Base-by-base conservation (phyloP, 2,113 vertebrate species). In the Xenopus laevis region DNA sequence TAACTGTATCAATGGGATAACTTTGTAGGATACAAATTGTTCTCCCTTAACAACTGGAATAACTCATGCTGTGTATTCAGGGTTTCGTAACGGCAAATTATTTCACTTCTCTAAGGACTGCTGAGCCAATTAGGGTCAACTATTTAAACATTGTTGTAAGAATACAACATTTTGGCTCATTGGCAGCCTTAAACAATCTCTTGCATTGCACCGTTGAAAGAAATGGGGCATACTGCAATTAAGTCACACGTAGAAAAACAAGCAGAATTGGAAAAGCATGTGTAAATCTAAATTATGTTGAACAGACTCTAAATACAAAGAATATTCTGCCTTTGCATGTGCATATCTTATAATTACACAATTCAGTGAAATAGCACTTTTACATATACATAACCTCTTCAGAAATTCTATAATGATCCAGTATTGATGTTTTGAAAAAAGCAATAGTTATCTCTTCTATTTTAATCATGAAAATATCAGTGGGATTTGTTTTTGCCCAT, bases 111-210 rank as follows among this genome's bases (percentile, higher is more conserved):
- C 61, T 3, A 60, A 64, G 71, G 71, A 65, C 71, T 16, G 27
- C 60, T 40, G 60, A 33, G 12, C 47, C 60, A 72, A 65, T 72
- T 72, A 72, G 23, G 44, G 45, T 50, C 47, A 50, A 50, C 4
- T 18, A 44, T 62, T 63, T 63, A n/a, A 30, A 65, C 47, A 72
- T 21, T 15, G 23, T 18, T 64, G 62, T 72, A 64, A 64, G 63
- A 65, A 30, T 44, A 55, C 71, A 72, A 72, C 71, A 63, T 72
- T 72, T 65, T 72, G 71, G 71, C 71, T 72, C 71, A 72, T 72
- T 72, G 71, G 60, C 71, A 72, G 53, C 50, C 63, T 72, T 10
- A 72, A 72, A 72, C 71, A 72, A 40, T 55, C 61, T 27, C 5
- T 21, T 63, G 17, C 13, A 52, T 63, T 20, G 12, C 59, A 40